These are phyloP conservation scores for Gymnogyps californianus DNA, from an alignment of 2,113 vertebrate genomes.

Conservation along the genomic window DNA sequence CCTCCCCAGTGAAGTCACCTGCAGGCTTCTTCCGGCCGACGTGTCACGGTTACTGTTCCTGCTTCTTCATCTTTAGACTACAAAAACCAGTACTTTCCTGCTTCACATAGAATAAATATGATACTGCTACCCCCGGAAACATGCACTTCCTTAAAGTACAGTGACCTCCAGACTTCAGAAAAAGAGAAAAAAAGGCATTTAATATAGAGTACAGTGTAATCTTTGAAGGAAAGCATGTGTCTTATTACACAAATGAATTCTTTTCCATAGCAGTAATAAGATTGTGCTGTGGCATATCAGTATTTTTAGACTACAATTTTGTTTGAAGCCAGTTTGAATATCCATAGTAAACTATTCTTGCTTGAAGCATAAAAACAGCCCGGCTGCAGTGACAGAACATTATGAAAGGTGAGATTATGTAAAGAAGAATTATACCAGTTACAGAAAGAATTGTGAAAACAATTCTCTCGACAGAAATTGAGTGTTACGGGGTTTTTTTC, in stretches of 20 bases:
- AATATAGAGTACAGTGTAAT: neutral
- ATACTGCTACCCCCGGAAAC: neutral
- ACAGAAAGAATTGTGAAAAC: neutral
- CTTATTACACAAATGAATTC: neutral
- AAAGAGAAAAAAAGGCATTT: neutral
- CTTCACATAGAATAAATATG: neutral
- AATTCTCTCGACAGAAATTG: neutral
- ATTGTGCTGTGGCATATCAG: neutral
- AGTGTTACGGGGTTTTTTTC: neutral
- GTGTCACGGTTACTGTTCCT: neutral
- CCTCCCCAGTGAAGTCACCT: neutral
- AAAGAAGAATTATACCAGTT: neutral
- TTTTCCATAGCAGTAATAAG: neutral
- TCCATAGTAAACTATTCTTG: neutral
- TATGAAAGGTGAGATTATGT: neutral
- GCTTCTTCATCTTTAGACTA: neutral
- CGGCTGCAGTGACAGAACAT: neutral
- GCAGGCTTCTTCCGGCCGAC: neutral
- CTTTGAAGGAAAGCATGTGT: neutral
- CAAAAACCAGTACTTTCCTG: neutral
- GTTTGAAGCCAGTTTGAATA: neutral
- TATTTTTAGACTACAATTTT: conserved; percentile 8
- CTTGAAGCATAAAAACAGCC: neutral
- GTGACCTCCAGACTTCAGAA: neutral
- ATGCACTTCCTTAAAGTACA: neutral